Evolutionary conservation across 2,113 vertebrate genomes (phyloP), one percentile per base, ranked within the genome.

Genomic region (Corythoichthys haematopterus): DNA sequence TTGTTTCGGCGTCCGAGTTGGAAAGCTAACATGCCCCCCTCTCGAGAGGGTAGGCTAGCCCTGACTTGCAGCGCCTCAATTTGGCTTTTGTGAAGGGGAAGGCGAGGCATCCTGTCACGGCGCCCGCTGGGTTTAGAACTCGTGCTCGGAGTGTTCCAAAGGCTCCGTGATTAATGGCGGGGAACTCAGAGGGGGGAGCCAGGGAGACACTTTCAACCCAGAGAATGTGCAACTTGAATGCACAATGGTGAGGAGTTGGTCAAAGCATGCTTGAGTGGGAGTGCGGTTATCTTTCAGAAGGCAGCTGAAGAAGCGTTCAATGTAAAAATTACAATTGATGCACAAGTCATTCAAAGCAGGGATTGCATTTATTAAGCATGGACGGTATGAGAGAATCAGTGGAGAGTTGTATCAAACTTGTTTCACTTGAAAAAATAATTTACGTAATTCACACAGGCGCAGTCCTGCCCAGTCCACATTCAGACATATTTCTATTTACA

Each of bases 101-200:
- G 81, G 82, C 77, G 52, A 46, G 77, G 77, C 77, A 79, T 87
- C 81, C 80, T 89, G 88, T 89, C 85, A 87, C 82, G 77, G 77
- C 79, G 85, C 87, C 85, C 82, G 84, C 66, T 90, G 86, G 86
- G 84, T 88, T 90, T 75, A 72, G 85, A 87, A 85, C 86, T 86
- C 85, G 84, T 86, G 81, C 82, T 86, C 80, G 78, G 84, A 86
- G 70, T 69, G 77, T 83, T 89, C 80, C 85, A 90, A 86, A 88
- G 74, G 80, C 84, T 84, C 50, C 0, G 68, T 90, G 88, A 90
- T 90, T 90, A 88, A 90, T 90, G 84, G 74, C 58, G 63, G 80
- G 65, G 78, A 85, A 83, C 75, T 74, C 56, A 4, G 72, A 87
- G 83, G 80, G 77, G 85, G 82, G 65, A 79, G 81, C 70, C 36